Evolutionary conservation across 1,140 invertebrate species (phyloP).

Genomic region (Pomacea maculata): DNA sequence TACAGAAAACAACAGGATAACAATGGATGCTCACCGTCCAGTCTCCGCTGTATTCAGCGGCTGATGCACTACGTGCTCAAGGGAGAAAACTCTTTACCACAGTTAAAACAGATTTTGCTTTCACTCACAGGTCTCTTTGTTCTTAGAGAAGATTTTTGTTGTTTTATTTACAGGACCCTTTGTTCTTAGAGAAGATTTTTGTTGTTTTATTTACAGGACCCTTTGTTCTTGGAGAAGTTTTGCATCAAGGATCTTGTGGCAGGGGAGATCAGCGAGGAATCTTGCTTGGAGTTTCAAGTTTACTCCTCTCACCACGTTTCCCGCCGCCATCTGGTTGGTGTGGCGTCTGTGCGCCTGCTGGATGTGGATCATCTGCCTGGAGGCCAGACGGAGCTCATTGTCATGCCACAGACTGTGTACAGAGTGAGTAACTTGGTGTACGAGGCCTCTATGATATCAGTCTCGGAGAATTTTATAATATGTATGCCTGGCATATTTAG

Average conservation of each 20-base stretch:
- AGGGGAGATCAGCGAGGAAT: constrained; percentile 49
- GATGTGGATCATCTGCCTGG: constrained; percentile 51
- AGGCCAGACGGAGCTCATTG: constrained; percentile 50
- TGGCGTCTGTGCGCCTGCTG: constrained; percentile 48
- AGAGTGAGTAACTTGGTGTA: constrained; percentile 42
- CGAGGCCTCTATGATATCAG: background rate
- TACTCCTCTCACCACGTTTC: constrained; percentile 58
- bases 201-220: constrained; percentile 37
- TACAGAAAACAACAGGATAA: too few relatives aligned
- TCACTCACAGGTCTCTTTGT: too few relatives aligned
- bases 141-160: too few relatives aligned
- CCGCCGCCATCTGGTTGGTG: constrained; percentile 53
- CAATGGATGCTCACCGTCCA: too few relatives aligned
- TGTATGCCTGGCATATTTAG: background rate
- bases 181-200: constrained; percentile 36
- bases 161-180: constrained; percentile 43
- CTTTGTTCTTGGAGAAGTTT: constrained; percentile 60
- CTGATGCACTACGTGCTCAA: too few relatives aligned
- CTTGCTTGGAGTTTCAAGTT: constrained; percentile 57
- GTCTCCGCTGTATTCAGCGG: too few relatives aligned
- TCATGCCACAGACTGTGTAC: constrained; percentile 58
- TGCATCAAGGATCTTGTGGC: constrained; percentile 53
- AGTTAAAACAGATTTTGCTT: too few relatives aligned
- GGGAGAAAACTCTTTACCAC: too few relatives aligned
- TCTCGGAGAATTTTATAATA: background rate